Conservation (phyloP, 2,888 invertebrate genomes). For the Sarcophaga caerulescens region DNA sequence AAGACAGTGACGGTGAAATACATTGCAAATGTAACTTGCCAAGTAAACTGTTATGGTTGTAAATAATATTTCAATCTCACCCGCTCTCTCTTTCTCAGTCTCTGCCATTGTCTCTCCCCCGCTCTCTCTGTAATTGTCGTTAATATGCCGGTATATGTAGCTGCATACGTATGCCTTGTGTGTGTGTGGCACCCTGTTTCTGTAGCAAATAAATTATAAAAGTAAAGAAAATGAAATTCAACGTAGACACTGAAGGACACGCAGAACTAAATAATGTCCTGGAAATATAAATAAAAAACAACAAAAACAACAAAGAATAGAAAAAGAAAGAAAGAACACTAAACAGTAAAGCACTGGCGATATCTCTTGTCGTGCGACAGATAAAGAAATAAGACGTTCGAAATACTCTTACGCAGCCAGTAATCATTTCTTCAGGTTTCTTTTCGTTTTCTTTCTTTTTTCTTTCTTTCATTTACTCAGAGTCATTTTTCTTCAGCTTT, state of each 20-base stretch:
- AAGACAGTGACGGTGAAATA: neutral
- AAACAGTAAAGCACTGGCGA: conserved; percentile 26
- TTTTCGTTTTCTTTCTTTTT: conserved; percentile 1
- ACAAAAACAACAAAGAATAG: neutral
- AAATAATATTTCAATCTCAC: conserved; percentile 44
- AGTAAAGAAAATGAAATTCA: neutral
- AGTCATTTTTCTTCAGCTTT: neutral
- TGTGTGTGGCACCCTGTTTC: neutral
- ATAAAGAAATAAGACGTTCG: conserved; percentile 40
- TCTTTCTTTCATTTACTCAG: neutral
- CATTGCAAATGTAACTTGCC: neutral
- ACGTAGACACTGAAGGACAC: conserved; percentile 38
- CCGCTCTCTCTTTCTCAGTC: neutral
- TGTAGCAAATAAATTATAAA: neutral
- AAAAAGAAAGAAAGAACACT: conserved; percentile 10
- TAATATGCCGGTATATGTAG: neutral
- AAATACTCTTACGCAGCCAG: conserved; percentile 62
- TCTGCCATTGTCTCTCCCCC: no score
- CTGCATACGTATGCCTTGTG: no score
- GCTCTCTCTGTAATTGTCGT: neutral
- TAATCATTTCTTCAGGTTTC: conserved; percentile 31
- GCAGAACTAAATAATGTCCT: conserved; percentile 40
- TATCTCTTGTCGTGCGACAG: conserved; percentile 46
- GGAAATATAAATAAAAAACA: conserved; percentile 25
- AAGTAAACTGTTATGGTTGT: conserved; percentile 41